phyloP scores from a whole-genome alignment of 2,888 invertebrate species.

The Mylabris sibirica region DNA sequence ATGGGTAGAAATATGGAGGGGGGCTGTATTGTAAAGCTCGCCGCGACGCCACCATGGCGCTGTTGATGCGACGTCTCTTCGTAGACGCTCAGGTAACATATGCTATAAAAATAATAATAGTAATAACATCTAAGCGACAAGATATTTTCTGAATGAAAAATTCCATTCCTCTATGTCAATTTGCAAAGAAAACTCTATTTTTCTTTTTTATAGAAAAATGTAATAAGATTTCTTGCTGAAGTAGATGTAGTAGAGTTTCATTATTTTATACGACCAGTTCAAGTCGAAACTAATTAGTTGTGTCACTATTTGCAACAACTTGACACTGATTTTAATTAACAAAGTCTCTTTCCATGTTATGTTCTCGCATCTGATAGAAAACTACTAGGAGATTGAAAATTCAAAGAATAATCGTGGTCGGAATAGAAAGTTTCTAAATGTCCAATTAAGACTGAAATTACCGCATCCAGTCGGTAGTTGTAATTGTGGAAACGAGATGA shows the following conservation, averaged over 20 bases:
- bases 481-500: neutral
- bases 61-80: constrained; percentile 86
- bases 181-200: neutral
- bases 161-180: neutral
- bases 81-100: constrained; percentile 82
- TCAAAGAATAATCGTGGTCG: neutral
- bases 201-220: neutral
- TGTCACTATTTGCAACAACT: neutral
- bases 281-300: neutral
- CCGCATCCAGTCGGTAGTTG: neutral
- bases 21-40: constrained; percentile 61
- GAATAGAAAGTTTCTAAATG: neutral
- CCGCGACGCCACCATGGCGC: constrained; percentile 81
- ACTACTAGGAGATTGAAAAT: neutral
- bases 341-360: neutral
- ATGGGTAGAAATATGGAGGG: constrained; percentile 38
- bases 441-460: neutral
- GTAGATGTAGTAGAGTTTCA: neutral
- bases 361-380: neutral
- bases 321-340: constrained; percentile 2
- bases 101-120: neutral
- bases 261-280: neutral
- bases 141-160: neutral
- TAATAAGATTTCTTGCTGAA: neutral
- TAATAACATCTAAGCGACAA: neutral